phyloP scores from a whole-genome alignment of 2,113 vertebrate species.

The Sporophila hypoxantha region DNA sequence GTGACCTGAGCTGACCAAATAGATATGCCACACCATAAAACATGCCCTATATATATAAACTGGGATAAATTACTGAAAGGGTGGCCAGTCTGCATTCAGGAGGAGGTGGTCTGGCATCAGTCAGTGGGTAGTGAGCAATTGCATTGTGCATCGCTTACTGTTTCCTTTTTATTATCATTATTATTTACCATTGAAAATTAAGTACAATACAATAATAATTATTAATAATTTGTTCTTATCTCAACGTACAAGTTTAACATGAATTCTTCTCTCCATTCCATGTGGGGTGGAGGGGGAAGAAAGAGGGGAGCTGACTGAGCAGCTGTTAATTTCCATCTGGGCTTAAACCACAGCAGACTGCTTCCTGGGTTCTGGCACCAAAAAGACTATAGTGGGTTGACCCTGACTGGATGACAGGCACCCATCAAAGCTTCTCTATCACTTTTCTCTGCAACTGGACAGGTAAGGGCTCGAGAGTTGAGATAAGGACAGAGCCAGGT shows the following conservation, averaged over 20 bases:
- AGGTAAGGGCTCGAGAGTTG: background rate
- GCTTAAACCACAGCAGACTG: background rate
- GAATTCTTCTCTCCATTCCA: background rate
- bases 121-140: background rate
- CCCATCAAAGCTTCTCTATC: background rate
- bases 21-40: background rate
- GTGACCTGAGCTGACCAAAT: background rate
- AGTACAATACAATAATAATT: background rate
- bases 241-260: background rate
- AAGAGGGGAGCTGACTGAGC: background rate
- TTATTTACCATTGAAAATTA: background rate
- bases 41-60: background rate
- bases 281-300: accelerated
- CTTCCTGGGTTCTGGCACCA: background rate
- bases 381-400: background rate
- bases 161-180: background rate
- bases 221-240: background rate
- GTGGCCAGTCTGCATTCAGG: background rate
- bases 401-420: background rate
- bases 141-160: background rate
- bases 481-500: background rate
- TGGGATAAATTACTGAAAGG: background rate
- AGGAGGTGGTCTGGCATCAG: background rate
- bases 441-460: background rate
- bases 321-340: background rate